phyloP scores from a whole-genome alignment of 2,888 invertebrate species.

The Iphiclides podalirius region DNA sequence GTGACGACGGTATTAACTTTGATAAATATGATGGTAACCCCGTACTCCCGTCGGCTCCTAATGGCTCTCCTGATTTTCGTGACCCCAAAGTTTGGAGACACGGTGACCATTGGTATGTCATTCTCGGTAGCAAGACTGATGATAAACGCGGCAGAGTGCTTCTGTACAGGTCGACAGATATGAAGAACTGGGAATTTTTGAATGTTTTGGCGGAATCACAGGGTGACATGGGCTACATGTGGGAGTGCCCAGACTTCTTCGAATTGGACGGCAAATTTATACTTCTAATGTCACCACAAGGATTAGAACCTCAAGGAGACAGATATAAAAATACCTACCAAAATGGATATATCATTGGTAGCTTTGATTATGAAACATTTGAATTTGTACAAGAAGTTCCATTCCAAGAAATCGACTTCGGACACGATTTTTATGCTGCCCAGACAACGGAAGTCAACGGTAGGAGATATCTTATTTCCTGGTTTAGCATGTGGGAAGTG shows the following conservation, averaged over 20 bases:
- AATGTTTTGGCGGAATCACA: constrained; percentile 57
- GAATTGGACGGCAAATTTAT: constrained; percentile 64
- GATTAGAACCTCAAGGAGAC: constrained; percentile 58
- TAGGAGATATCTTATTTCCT: constrained; percentile 56
- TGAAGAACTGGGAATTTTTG: constrained; percentile 62
- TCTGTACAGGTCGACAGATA: constrained; percentile 61
- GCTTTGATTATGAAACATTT: constrained; percentile 61
- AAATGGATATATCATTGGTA: constrained; percentile 68
- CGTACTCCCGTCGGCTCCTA: constrained; percentile 53
- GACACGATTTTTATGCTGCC: constrained; percentile 73
- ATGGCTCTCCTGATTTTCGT: constrained; percentile 65
- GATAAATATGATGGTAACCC: constrained; percentile 64
- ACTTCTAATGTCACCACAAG: constrained; percentile 69
- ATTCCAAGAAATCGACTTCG: constrained; percentile 69
- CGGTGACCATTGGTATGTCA: constrained; percentile 61
- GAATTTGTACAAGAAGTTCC: constrained; percentile 53
- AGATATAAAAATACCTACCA: constrained; percentile 62
- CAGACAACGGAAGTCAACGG: constrained; percentile 60
- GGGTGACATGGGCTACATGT: constrained; percentile 66
- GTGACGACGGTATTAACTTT: constrained; percentile 63
- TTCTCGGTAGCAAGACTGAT: constrained; percentile 60
- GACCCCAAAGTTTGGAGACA: constrained; percentile 74
- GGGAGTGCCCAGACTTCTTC: constrained; percentile 78
- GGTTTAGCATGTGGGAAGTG: constrained; percentile 72
- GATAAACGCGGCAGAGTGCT: constrained; percentile 58